Evolutionary conservation across 2,797 vertebrate genomes (phyloP), one percentile per base, ranked within the genome.

Genomic region (Nyctibius grandis): DNA sequence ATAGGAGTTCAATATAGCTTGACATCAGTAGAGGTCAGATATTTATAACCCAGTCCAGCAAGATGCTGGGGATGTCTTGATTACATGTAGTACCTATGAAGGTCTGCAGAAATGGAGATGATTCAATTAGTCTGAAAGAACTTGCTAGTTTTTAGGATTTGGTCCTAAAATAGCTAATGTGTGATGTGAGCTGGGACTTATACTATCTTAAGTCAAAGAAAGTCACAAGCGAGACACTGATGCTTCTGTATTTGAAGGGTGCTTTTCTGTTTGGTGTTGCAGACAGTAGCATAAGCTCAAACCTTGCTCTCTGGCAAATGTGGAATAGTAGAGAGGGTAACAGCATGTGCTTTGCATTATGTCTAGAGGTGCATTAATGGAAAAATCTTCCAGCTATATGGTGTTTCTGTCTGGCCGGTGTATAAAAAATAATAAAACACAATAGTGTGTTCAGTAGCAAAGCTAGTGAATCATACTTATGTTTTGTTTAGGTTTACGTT

Each of bases 271-370:
- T 98, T 98, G 96, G 85, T 97, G 88, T 75, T 96, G 92, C 94
- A 98, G 98, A 98, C 98, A 96, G 94, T 97, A 98, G 98, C 95
- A 94, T 98, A 86, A 93, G 96, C 98, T 97, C 87, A 91, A 96
- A 85, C 94, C 96, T 97, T 94, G 74, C 64, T 96, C 86, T 97
- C 89, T 98, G 98, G 98, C 98, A 98, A 97, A 98, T 97, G 97
- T 96, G 97, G 97, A 98, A 97, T 97, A 97, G 97, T 94, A 95
- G 98, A 97, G 98, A 97, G 96, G 95, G 97, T 97, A 97, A 97
- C 56, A 98, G 97, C 98, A 98, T 98, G 97, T 99, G 98, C 98
- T 98, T 99, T 98, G 96, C 94, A 96, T 99, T 98, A 98, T 96
- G 93, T 95, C 93, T 78, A 94, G 98, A 98, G 98, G 97, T 98